Evolutionary conservation across 2,888 invertebrate genomes (phyloP).

Genomic region (Callosobruchus maculatus): DNA sequence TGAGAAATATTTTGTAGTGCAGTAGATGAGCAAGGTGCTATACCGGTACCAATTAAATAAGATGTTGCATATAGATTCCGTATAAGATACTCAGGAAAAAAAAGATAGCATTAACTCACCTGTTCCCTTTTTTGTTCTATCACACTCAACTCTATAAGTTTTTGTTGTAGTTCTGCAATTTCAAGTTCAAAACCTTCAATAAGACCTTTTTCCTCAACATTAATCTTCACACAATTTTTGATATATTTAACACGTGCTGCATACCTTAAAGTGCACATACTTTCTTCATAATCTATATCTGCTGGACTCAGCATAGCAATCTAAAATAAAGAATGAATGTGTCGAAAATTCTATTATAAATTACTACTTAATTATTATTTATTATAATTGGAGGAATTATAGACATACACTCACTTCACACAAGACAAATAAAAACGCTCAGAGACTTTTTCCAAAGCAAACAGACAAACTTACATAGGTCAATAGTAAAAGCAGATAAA

Average conservation of each 20-base stretch:
- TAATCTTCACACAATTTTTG: constrained; percentile 91
- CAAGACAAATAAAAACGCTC: no score
- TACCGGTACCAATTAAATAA: no score
- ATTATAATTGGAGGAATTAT: no score
- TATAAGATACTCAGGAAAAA: constrained; percentile 41
- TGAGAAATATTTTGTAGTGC: no score
- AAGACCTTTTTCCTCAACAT: constrained; percentile 95
- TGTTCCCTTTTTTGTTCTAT: constrained; percentile 37
- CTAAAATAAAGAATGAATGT: constrained; percentile 52
- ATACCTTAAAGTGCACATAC: constrained; percentile 92
- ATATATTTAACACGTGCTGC: constrained; percentile 98
- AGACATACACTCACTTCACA: no score
- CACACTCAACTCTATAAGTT: constrained; percentile 33
- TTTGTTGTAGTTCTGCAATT: constrained; percentile 79
- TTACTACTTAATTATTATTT: no score
- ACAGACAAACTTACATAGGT: no score
- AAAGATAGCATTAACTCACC: constrained; percentile 27
- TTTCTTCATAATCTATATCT: constrained; percentile 94
- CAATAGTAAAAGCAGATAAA: no score
- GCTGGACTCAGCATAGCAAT: constrained; percentile 97
- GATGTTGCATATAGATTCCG: no score
- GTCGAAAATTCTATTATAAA: no score
- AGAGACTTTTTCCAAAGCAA: no score
- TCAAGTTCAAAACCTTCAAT: constrained; percentile 94
- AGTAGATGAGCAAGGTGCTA: no score